Evolutionary conservation across 2,797 vertebrate genomes (phyloP).

Genomic region (Muscicapa comitata): DNA sequence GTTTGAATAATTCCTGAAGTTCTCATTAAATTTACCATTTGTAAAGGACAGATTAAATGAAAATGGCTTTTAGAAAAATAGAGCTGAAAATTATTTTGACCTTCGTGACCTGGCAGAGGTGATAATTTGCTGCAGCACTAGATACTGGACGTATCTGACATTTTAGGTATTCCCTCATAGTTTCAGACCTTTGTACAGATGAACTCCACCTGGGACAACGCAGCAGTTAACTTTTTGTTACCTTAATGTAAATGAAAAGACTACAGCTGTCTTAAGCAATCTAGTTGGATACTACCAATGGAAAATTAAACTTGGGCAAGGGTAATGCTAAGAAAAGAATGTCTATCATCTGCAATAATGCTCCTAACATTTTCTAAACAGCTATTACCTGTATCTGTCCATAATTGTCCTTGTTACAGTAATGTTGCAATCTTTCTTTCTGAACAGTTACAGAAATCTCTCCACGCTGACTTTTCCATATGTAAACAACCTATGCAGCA

Average conservation of each 20-base stretch:
- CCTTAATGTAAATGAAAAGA: conserved; percentile 5
- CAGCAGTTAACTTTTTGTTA: conserved; percentile 23
- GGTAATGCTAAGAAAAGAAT: background rate
- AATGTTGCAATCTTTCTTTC: background rate
- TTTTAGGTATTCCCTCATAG: conserved; percentile 44
- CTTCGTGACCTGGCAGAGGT: conserved; percentile 56
- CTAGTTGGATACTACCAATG: background rate
- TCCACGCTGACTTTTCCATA: background rate
- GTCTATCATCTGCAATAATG: background rate
- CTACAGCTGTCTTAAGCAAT: background rate
- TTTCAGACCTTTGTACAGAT: conserved; percentile 23
- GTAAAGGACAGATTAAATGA: conserved; percentile 66
- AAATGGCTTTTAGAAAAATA: conserved; percentile 71
- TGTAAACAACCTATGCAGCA: conserved; percentile 42
- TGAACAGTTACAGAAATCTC: background rate
- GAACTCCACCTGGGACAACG: background rate
- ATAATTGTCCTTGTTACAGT: conserved; percentile 7
- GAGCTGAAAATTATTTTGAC: conserved; percentile 69
- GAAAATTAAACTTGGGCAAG: background rate
- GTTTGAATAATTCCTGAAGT: conserved; percentile 60
- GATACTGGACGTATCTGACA: conserved; percentile 5
- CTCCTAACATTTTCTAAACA: conserved; percentile 49
- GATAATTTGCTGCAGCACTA: conserved; percentile 55
- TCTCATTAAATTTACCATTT: conserved; percentile 73
- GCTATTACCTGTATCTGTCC: conserved; percentile 17